phyloP scores from a whole-genome alignment of 2,888 invertebrate species.

The Encarsia formosa region DNA sequence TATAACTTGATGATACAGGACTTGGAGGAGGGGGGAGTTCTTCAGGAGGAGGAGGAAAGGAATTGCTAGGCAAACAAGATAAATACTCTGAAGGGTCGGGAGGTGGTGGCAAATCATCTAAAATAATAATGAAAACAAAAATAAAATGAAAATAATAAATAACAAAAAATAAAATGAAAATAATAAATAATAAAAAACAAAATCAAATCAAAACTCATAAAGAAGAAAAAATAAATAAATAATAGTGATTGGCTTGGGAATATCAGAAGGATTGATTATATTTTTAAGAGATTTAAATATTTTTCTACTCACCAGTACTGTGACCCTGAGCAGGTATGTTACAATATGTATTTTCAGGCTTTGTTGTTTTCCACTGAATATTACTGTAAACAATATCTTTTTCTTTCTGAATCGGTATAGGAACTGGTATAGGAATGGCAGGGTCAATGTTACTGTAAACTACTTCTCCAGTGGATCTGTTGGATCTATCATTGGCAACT shows the following conservation, averaged over 20 bases:
- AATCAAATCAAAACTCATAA: background rate
- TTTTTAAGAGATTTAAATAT: slow-evolving; percentile 5
- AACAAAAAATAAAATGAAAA: slow-evolving; percentile 8
- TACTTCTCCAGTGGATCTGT: slow-evolving; percentile 38
- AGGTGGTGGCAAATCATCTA: slow-evolving; percentile 61
- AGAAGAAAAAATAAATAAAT: slow-evolving; percentile 5
- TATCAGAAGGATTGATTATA: background rate
- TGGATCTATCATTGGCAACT: slow-evolving; percentile 36
- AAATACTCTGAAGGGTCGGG: slow-evolving; percentile 53
- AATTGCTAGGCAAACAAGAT: slow-evolving; percentile 43
- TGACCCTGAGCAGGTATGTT: slow-evolving; percentile 52
- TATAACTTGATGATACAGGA: slow-evolving; percentile 87
- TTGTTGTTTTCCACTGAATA: slow-evolving; percentile 53
- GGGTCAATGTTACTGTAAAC: slow-evolving; percentile 50
- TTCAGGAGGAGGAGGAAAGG: slow-evolving; percentile 57
- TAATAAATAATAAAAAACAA: slow-evolving; percentile 12
- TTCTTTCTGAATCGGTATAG: slow-evolving; percentile 43
- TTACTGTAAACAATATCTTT: slow-evolving; percentile 57
- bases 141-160: slow-evolving; percentile 7
- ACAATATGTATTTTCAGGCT: slow-evolving; percentile 57
- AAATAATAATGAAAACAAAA: slow-evolving; percentile 14
- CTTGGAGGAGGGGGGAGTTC: slow-evolving; percentile 79
- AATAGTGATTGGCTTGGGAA: background rate
- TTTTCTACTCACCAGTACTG: slow-evolving; percentile 34
- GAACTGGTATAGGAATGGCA: slow-evolving; percentile 40